Conservation (phyloP, 2,113 vertebrate genomes). For the Aramus guarauna region DNA sequence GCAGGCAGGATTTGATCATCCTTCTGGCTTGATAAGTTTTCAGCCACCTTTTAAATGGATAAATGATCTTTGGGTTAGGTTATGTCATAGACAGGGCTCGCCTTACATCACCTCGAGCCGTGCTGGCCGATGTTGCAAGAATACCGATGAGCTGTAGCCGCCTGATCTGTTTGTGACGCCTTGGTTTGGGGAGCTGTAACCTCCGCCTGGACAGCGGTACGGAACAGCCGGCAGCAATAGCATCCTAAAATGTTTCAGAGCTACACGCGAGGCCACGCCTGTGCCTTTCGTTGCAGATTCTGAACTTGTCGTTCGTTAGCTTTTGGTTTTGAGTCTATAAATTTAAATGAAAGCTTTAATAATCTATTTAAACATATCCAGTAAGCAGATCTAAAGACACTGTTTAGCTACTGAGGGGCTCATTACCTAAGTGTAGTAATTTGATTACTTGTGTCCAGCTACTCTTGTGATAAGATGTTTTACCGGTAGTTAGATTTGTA, state of each 20-base stretch:
- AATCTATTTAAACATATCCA: background rate
- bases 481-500: background rate
- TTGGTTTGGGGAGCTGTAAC: fast-evolving
- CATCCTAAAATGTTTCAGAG: fast-evolving
- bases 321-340: background rate
- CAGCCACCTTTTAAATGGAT: background rate
- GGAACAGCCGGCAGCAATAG: background rate
- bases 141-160: fast-evolving
- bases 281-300: background rate
- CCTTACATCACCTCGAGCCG: fast-evolving
- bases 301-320: fast-evolving
- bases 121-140: background rate
- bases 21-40: fast-evolving
- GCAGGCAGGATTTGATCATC: background rate
- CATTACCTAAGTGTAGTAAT: background rate
- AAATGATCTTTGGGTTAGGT: fast-evolving
- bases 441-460: background rate
- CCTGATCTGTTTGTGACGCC: fast-evolving
- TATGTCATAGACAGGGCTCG: fast-evolving
- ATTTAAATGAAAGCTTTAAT: background rate
- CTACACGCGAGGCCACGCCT: fast-evolving
- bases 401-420: background rate
- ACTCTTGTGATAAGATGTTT: background rate
- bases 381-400: background rate
- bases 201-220: fast-evolving